Conservation (phyloP, 1,140 invertebrate species). For the Sarcophaga peregrina region DNA sequence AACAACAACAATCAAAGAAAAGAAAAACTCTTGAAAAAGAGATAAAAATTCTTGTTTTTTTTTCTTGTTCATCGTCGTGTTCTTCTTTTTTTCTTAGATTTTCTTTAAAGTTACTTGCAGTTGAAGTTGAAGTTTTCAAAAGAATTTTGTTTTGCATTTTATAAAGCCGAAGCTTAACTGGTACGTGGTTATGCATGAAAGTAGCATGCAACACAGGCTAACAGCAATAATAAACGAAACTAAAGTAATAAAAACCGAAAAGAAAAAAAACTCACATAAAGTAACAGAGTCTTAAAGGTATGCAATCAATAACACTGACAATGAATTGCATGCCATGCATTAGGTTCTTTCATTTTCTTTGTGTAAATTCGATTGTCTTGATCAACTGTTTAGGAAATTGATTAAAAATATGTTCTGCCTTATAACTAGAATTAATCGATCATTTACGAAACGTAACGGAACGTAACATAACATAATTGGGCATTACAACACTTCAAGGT, state of each 20-base stretch:
- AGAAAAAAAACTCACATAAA: not conserved
- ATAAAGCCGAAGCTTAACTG: conserved; percentile 1
- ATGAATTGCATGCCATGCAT: too few relatives aligned
- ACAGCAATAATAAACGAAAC: not conserved
- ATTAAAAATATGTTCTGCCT: too few relatives aligned
- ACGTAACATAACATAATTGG: too few relatives aligned
- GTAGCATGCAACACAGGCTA: not conserved
- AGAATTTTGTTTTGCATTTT: conserved; percentile 1
- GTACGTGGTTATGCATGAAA: conserved; percentile 17
- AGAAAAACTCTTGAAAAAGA: too few relatives aligned
- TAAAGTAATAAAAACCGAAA: not conserved
- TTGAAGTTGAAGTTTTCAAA: not conserved
- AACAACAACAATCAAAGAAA: not conserved
- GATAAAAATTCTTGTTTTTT: too few relatives aligned
- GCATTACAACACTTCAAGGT: too few relatives aligned
- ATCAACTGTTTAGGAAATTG: too few relatives aligned
- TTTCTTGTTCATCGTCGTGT: too few relatives aligned
- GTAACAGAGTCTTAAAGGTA: not conserved
- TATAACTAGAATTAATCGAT: too few relatives aligned
- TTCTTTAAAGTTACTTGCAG: conserved; percentile 2
- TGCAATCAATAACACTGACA: not conserved
- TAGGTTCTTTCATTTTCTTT: too few relatives aligned
- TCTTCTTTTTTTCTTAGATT: not conserved
- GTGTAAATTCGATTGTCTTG: too few relatives aligned
- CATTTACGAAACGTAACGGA: too few relatives aligned